Evolutionary conservation across 2,113 vertebrate species (phyloP), one percentile per base, ranked within the genome.

Genomic region (Cynocephalus volans): DNA sequence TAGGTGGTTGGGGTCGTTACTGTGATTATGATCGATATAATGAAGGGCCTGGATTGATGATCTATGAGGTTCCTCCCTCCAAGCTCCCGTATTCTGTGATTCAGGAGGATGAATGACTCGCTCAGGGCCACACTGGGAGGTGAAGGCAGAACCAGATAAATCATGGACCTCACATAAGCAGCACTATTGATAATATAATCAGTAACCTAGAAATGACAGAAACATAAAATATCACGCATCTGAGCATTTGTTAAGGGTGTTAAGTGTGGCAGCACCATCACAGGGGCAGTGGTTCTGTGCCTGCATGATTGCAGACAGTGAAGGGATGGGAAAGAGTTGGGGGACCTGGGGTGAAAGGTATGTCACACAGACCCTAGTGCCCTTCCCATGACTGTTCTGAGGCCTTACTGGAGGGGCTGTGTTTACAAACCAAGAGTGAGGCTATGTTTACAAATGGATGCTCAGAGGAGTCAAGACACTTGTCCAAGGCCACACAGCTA

Each of bases 151-250:
- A 56, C 14, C 73, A 23, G 83, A 96, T 90, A 92, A 95, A 92
- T 97, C 92, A 87, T 0, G 0, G 70, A 31, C n/a, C 77, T 60
- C 96, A 88, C 80, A n/a, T 14, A 21, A 84, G 73, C 62, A 65
- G 79, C 64, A 5, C 86, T 92, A 93, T 96, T 79, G 95, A 95
- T 97, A 79, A 97, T 97, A 69, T 75, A 70, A 83, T 97, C 95
- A 60, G 90, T 36, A 84, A 72, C 52, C 0, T 19, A 79, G 86
- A 41, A 91, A 77, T 0, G 70, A 45, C 36, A 24, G 88, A 89
- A 52, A 79, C 93, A 36, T 76, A 85, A 65, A 79, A 50, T 73
- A 41, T 36, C 54, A 2, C 6, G 8, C 69, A 21, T 48, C 1
- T 2, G 41, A 70, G 36, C 62, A 3, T 26, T 52, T n/a, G 60